These are phyloP conservation scores for Mustela nigripes DNA, from an alignment of 2,113 vertebrate species.

Conservation along the genomic window DNA sequence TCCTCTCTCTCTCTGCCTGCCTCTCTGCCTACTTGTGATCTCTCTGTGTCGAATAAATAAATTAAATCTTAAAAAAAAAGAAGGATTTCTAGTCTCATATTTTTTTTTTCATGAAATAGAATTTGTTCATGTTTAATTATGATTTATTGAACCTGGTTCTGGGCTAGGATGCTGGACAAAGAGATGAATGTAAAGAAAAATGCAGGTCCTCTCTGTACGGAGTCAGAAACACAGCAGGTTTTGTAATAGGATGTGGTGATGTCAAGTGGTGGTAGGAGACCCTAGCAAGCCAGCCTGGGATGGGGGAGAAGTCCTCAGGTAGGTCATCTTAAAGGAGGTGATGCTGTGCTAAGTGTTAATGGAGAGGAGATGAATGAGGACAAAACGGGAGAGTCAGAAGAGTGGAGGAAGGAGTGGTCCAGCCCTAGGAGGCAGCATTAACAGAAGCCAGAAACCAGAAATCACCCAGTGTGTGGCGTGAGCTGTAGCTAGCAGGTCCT, in stretches of 20 bases:
- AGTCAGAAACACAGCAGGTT: fast-evolving
- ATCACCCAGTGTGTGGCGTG: fast-evolving
- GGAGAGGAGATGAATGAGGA: neutral
- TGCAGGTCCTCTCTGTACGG: neutral
- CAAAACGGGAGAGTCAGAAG: neutral
- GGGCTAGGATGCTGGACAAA: neutral
- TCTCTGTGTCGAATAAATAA: too few relatives aligned
- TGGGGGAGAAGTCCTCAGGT: neutral
- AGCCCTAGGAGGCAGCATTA: too few relatives aligned
- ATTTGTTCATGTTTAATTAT: neutral
- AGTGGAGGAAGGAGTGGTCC: fast-evolving
- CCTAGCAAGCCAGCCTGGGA: neutral
- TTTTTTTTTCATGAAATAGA: neutral
- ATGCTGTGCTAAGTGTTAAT: neutral
- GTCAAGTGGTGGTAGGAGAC: fast-evolving
- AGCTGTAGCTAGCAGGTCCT: neutral
- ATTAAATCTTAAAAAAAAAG: too few relatives aligned
- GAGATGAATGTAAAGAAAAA: neutral
- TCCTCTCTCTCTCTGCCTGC: too few relatives aligned
- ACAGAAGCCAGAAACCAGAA: neutral
- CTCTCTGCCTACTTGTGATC: too few relatives aligned
- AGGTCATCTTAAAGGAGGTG: fast-evolving
- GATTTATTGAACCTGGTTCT: neutral
- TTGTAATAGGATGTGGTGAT: neutral
- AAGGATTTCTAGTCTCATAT: neutral